Base-by-base conservation (phyloP, 53 echinoderm and acorn worm species). In the Arbacia lixula region DNA sequence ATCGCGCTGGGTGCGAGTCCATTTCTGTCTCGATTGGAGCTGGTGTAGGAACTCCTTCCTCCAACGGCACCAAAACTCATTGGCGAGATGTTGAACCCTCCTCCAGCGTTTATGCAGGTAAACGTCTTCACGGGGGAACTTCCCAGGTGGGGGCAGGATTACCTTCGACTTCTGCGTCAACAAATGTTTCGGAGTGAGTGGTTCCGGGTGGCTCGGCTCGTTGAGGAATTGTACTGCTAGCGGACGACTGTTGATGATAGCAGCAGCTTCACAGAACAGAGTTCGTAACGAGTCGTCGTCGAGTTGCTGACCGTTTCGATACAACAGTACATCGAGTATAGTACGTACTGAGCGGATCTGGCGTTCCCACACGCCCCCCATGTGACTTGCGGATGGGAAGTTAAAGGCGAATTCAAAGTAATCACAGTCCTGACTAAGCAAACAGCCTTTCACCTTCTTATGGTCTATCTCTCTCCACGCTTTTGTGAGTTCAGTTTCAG, bases 151-250 rank as follows among this genome's bases (percentile, higher is more conserved):
- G 30, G 84, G 67, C 0, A 87, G 49, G 14, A 68, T 36, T 3
- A 87, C 68, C 21, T 53, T 66, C 27, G 86, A 87, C 42, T 83
- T 83, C 57, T 67, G 69, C 2, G 88, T 88, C 22, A 83, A 22
- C 22, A 83, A 41, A n/a, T 85, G 89, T n/a, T 89, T 84, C 2
- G 85, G 89, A 16, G 85, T 89, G 1, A 89, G 43, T 85, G 92
- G 64, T 82, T 86, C 26, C 79, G 92, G 31, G 86, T 92, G 27
- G 86, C 26, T 12, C 68, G 86, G 35, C 39, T 66, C 67, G 16
- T 9, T 57, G 72, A 69, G 60, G 20, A 14, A 33, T 12, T 31
- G 21, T 24, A 61, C 64, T 12, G 41, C 27, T 4, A 86, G 52
- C 20, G 53, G 66, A 6, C 76, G 49, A 43, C 76, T 65, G 16